Evolutionary conservation across 92 coral and sea anemone genomes (phyloP).

Genomic region (Epizoanthus scotinus): DNA sequence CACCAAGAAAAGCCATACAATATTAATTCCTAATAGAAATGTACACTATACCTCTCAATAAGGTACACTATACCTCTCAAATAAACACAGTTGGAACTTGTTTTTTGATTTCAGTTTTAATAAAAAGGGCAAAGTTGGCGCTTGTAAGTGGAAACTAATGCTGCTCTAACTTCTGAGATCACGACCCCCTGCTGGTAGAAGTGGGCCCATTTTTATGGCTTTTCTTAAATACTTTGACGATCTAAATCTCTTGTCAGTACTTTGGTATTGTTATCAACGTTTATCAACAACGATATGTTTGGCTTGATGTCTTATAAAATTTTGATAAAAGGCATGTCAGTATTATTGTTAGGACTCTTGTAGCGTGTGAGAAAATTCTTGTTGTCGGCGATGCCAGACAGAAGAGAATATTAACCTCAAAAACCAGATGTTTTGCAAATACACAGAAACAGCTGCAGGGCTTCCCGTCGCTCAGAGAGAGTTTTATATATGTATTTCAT

Average conservation of each 20-base stretch:
- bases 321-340: background rate
- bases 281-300: background rate
- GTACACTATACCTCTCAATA: background rate
- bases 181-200: background rate
- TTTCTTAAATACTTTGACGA: background rate
- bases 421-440: slow-evolving; percentile 22
- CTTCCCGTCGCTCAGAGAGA: slow-evolving; percentile 14
- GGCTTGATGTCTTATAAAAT: background rate
- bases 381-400: slow-evolving; percentile 4
- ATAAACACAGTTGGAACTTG: background rate
- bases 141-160: background rate
- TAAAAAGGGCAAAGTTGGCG: background rate
- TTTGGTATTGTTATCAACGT: background rate
- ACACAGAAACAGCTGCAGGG: slow-evolving; percentile 18
- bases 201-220: background rate
- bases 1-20: too few relatives aligned
- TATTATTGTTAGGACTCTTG: background rate
- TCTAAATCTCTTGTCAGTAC: background rate
- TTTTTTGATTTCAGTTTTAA: background rate
- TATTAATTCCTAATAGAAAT: too few relatives aligned
- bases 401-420: slow-evolving; percentile 2
- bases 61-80: background rate
- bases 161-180: slow-evolving; percentile 2
- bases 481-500: background rate
- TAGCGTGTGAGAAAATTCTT: background rate